These are phyloP conservation scores for Drosophila ambigua DNA, from an alignment of 1,140 invertebrate species.

Conservation along the genomic window DNA sequence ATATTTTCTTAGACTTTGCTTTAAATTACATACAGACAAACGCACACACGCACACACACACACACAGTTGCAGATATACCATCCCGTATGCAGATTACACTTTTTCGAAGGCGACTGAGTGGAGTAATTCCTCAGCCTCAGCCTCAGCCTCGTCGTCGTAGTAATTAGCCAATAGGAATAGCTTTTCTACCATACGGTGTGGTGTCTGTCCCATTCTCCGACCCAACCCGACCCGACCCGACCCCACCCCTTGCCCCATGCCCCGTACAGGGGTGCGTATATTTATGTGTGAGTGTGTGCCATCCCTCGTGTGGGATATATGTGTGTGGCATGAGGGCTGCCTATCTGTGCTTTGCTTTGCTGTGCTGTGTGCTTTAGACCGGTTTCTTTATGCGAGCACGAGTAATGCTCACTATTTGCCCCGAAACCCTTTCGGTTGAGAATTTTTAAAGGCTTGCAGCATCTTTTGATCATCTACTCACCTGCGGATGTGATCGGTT, in stretches of 20 bases:
- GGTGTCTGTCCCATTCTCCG: conserved; percentile 45
- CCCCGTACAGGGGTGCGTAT: conserved; percentile 22
- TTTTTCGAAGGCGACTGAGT: conserved; percentile 47
- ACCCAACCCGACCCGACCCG: background rate
- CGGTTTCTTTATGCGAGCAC: no score
- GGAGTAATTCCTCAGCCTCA: background rate
- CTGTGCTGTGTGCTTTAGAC: no score
- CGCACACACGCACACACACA: conserved; percentile 26
- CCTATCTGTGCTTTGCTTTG: conserved; percentile 8
- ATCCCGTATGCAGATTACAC: conserved; percentile 64
- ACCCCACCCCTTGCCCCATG: background rate
- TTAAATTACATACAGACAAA: conserved; percentile 51
- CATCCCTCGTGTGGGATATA: conserved; percentile 31
- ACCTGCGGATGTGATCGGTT: no score
- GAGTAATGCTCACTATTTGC: no score
- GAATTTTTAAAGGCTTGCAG: no score
- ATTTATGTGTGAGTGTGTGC: conserved; percentile 8
- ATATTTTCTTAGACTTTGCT: conserved; percentile 70
- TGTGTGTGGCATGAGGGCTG: conserved; percentile 14
- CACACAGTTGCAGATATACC: conserved; percentile 33
- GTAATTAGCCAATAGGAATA: conserved; percentile 80
- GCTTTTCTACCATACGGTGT: conserved; percentile 52
- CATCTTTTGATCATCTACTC: no score
- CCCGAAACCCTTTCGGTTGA: no score
- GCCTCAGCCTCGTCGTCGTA: conserved; percentile 24